These are phyloP conservation scores for Naso thynnoides DNA, from an alignment of 2,797 vertebrate species.

Conservation along the genomic window DNA sequence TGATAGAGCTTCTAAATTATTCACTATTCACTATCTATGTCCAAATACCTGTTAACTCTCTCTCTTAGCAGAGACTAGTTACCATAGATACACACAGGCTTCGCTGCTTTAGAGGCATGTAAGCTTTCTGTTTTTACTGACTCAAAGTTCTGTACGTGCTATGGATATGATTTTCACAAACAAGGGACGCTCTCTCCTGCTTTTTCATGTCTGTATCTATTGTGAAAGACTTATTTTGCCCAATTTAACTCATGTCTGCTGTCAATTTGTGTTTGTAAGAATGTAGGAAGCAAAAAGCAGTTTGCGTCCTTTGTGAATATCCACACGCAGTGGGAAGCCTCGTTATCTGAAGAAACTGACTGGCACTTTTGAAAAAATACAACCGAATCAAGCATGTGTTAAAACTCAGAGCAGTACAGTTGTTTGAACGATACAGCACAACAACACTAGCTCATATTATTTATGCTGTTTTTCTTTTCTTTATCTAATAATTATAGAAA, in stretches of 20 bases:
- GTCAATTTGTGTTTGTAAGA: slow-evolving; percentile 20
- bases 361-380: slow-evolving; percentile 19
- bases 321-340: slow-evolving; percentile 14
- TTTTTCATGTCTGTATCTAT: not conserved
- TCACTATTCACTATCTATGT: slow-evolving; percentile 63
- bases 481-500: not conserved
- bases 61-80: slow-evolving; percentile 39
- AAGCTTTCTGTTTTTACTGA: slow-evolving; percentile 6
- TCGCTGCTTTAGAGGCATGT: slow-evolving; percentile 34
- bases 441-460: not conserved
- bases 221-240: slow-evolving; percentile 21
- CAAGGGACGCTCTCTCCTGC: not conserved
- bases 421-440: not conserved
- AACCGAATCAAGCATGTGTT: slow-evolving; percentile 4
- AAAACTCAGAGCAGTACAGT: not conserved
- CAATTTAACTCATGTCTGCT: slow-evolving; percentile 16
- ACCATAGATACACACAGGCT: slow-evolving; percentile 47
- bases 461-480: slow-evolving; percentile 1
- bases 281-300: slow-evolving; percentile 13
- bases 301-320: slow-evolving; percentile 6
- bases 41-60: slow-evolving; percentile 54
- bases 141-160: not conserved
- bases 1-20: slow-evolving; percentile 76
- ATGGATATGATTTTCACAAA: slow-evolving; percentile 11
- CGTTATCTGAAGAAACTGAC: slow-evolving; percentile 31